phyloP scores from a whole-genome alignment of 2,888 invertebrate species.

The Autographa pulchrina region DNA sequence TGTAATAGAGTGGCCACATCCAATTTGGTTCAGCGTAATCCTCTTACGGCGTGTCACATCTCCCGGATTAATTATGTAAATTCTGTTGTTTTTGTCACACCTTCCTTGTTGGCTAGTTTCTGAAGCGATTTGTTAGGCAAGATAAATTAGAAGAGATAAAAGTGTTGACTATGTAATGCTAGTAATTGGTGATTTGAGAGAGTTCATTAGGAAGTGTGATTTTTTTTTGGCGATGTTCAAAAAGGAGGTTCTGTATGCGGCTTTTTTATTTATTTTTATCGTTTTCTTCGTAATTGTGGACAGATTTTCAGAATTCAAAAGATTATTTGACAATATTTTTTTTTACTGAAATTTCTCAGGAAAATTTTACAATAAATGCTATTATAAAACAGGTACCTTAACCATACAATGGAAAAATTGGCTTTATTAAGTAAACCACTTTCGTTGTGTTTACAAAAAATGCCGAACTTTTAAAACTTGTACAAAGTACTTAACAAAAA shows the following conservation, averaged over 20 bases:
- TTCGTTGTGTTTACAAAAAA: no score
- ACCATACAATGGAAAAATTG: no score
- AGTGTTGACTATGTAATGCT: not conserved
- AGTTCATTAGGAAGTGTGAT: not conserved
- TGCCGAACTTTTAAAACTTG: not conserved
- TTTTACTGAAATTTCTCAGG: no score
- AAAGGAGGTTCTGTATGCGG: no score
- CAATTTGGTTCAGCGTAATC: constrained; percentile 80
- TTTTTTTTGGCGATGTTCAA: not conserved
- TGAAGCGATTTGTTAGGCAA: constrained; percentile 51
- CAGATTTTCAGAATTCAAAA: no score
- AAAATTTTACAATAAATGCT: no score
- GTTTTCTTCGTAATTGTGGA: no score
- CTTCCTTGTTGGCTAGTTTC: constrained; percentile 44
- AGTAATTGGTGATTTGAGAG: constrained; percentile 13
- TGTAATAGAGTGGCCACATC: constrained; percentile 67
- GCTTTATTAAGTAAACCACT: no score
- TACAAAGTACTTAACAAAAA: not conserved
- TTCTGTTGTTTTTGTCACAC: constrained; percentile 73
- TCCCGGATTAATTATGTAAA: constrained; percentile 81
- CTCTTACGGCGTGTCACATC: constrained; percentile 69
- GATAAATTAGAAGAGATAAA: constrained; percentile 23
- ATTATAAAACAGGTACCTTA: no score
- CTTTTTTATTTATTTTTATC: no score
- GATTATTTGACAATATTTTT: no score